Conservation (phyloP, 2,113 vertebrate genomes). For the Zosterops lateralis region DNA sequence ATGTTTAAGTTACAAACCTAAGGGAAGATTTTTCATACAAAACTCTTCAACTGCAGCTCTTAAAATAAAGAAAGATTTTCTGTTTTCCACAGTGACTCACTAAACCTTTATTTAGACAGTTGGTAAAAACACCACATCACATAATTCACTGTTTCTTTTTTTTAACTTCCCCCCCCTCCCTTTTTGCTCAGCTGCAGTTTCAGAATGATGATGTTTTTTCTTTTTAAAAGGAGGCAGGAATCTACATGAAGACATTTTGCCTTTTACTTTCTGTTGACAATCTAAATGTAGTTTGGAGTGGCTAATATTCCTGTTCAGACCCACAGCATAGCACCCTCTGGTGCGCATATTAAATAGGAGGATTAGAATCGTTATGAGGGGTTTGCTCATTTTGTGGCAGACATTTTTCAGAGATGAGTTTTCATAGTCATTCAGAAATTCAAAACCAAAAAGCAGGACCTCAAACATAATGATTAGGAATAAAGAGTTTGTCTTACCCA, state of each 20-base stretch:
- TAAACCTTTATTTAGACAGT: slow-evolving; percentile 82
- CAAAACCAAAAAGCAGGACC: slow-evolving; percentile 1
- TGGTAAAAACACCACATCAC: slow-evolving; percentile 77
- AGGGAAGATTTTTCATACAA: slow-evolving; percentile 72
- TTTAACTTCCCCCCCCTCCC: background rate
- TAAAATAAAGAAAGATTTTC: slow-evolving; percentile 78
- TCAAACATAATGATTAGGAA: slow-evolving; percentile 9
- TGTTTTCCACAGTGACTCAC: slow-evolving; percentile 78
- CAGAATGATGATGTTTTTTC: slow-evolving; percentile 42
- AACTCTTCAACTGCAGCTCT: slow-evolving; percentile 71
- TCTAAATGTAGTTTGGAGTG: slow-evolving; percentile 14
- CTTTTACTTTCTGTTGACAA: slow-evolving; percentile 34
- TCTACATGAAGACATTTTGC: slow-evolving; percentile 43
- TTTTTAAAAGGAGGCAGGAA: slow-evolving; percentile 54
- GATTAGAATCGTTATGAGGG: background rate
- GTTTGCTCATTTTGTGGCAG: slow-evolving; percentile 46
- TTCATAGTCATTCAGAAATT: slow-evolving; percentile 44
- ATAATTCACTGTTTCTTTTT: slow-evolving; percentile 68
- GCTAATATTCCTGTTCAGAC: slow-evolving; percentile 32
- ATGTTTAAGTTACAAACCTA: slow-evolving; percentile 74
- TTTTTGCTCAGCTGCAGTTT: slow-evolving; percentile 47
- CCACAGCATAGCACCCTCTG: slow-evolving; percentile 69
- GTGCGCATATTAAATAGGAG: slow-evolving; percentile 42
- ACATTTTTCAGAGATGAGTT: slow-evolving; percentile 54
- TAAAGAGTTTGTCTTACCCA: slow-evolving; percentile 6